These are phyloP conservation scores for Camelus dromedarius DNA, from an alignment of 2,113 vertebrate species.

Conservation along the genomic window DNA sequence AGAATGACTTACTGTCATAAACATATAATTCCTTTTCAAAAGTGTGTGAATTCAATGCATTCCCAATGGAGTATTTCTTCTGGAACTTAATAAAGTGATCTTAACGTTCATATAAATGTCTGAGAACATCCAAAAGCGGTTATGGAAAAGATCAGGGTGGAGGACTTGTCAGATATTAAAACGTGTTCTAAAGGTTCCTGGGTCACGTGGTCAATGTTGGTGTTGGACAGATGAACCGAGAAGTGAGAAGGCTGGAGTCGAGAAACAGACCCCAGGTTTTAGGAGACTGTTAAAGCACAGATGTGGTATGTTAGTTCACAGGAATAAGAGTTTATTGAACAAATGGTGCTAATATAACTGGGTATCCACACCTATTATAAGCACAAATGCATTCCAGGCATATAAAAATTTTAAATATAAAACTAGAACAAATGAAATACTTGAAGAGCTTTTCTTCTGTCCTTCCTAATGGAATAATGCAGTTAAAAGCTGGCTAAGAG, in stretches of 20 bases:
- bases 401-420: background rate
- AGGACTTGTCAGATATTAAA: background rate
- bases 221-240: background rate
- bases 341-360: background rate
- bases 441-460: background rate
- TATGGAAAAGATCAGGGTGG: background rate
- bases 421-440: background rate
- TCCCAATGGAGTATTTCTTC: background rate
- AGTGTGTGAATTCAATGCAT: background rate
- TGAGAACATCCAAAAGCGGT: conserved; percentile 9
- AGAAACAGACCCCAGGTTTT: background rate
- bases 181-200: background rate
- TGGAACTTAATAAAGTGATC: conserved; percentile 1
- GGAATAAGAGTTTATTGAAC: background rate
- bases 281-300: background rate
- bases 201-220: background rate
- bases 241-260: background rate
- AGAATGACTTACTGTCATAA: background rate
- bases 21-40: conserved; percentile 1
- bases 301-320: background rate
- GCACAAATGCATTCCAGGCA: background rate
- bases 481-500: background rate
- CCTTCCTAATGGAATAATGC: background rate
- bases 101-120: background rate
- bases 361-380: background rate